Conservation (phyloP, 2,888 invertebrate genomes). For the Cyclophora punctaria region DNA sequence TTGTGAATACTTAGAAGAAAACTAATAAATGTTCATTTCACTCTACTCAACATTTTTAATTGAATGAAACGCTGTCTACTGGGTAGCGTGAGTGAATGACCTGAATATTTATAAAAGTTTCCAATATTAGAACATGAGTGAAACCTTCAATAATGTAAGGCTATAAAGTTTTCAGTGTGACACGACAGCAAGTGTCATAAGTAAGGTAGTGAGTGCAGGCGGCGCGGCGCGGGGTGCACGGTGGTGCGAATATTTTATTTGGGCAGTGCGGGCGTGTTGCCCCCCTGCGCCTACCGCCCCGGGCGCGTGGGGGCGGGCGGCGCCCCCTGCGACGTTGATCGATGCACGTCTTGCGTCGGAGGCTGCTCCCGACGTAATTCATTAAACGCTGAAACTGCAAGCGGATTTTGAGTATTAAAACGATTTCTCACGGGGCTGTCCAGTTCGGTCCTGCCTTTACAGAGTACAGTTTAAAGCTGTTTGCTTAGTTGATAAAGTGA, state of each 20-base stretch:
- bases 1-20: too few species aligned
- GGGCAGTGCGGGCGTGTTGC: slow-evolving; percentile 59
- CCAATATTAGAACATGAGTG: not conserved
- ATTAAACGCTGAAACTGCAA: slow-evolving; percentile 74
- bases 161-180: slow-evolving; percentile 28
- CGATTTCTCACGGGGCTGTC: slow-evolving; percentile 72
- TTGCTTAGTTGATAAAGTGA: slow-evolving; percentile 52
- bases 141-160: not conserved
- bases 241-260: slow-evolving; percentile 69
- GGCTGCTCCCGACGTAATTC: slow-evolving; percentile 75
- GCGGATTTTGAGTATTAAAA: slow-evolving; percentile 74
- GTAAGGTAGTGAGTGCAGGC: slow-evolving; percentile 48
- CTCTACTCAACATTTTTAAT: too few species aligned
- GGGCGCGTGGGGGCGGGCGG: slow-evolving; percentile 26
- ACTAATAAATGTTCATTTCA: too few species aligned
- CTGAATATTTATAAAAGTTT: not conserved
- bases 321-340: slow-evolving; percentile 74
- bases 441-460: slow-evolving; percentile 55
- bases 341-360: slow-evolving; percentile 79
- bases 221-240: slow-evolving; percentile 11
- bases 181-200: slow-evolving; percentile 49
- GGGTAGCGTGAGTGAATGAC: too few species aligned
- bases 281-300: slow-evolving; percentile 54
- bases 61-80: not conserved
- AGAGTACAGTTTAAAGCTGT: slow-evolving; percentile 43